These are phyloP conservation scores for Triplophysa dalaica DNA, from an alignment of 2,113 vertebrate species.

Conservation along the genomic window DNA sequence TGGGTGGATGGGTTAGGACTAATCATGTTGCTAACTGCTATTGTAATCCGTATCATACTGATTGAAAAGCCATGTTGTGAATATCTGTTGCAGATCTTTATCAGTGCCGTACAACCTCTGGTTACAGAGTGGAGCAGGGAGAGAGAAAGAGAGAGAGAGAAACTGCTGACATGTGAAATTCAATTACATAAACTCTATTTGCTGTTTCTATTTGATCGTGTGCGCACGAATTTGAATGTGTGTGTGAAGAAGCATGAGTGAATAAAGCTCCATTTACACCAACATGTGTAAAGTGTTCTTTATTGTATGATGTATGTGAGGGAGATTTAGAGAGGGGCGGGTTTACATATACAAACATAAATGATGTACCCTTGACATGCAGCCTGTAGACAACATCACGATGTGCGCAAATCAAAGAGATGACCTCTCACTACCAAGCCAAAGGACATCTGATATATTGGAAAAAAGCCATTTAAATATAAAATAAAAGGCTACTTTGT, in stretches of 20 bases:
- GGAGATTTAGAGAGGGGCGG: background rate
- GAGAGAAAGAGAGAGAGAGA: constrained; percentile 2
- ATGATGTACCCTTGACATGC: background rate
- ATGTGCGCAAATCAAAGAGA: constrained; percentile 8
- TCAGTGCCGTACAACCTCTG: constrained; percentile 52
- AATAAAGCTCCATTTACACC: constrained; percentile 5
- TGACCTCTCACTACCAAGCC: background rate
- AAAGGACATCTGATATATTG: background rate
- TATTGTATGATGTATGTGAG: background rate
- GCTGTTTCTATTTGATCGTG: background rate
- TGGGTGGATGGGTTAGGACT: constrained; percentile 14
- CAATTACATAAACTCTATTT: background rate
- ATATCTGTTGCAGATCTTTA: constrained; percentile 58
- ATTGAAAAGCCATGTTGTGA: constrained; percentile 58
- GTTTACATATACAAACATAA: background rate
- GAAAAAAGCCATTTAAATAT: background rate
- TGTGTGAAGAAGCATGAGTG: background rate
- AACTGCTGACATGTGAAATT: constrained; percentile 41
- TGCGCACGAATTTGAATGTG: background rate
- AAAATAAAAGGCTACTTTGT: background rate
- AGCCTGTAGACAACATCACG: background rate
- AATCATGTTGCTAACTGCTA: constrained; percentile 52
- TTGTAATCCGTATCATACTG: constrained; percentile 50
- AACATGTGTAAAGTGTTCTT: background rate
- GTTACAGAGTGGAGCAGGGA: constrained; percentile 22